Percentiles rank a stretch among this genome's conserved stretches.
phyloP scores from a whole-genome alignment of 2,888 invertebrate genomes.

The Apotomis turbidana region DNA sequence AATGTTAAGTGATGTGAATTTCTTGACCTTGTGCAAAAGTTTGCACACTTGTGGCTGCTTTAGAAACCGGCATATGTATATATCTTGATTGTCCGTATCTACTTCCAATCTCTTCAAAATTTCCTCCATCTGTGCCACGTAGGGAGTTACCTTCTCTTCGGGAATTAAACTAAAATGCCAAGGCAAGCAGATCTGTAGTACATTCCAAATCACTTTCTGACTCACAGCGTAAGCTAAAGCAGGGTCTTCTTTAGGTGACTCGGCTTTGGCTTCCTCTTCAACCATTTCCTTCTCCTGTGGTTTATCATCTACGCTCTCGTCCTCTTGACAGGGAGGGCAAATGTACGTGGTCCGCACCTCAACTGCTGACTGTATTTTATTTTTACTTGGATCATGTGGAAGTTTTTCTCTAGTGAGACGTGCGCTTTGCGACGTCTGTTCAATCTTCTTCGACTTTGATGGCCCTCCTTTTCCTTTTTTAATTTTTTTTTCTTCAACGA shows the following conservation, averaged over 20 bases:
- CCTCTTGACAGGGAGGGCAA: conserved; percentile 68
- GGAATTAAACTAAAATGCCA: conserved; percentile 71
- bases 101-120: conserved; percentile 60
- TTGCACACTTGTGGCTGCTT: conserved; percentile 64
- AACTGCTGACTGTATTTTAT: conserved; percentile 60
- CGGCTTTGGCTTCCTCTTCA: conserved; percentile 61
- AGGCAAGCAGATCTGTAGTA: conserved; percentile 70
- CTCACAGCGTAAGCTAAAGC: conserved; percentile 66
- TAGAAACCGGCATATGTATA: conserved; percentile 71
- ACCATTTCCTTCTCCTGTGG: conserved; percentile 54
- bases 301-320: conserved; percentile 56
- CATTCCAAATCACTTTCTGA: conserved; percentile 71
- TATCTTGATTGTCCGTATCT: conserved; percentile 70
- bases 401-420: conserved; percentile 60
- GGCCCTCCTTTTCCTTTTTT: conserved; percentile 50
- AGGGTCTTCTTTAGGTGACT: conserved; percentile 57
- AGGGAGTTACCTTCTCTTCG: conserved; percentile 61
- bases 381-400: conserved; percentile 44
- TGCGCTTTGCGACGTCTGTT: conserved; percentile 58
- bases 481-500: conserved; percentile 59
- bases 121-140: conserved; percentile 58
- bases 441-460: conserved; percentile 44
- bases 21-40: conserved; percentile 69
- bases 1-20: conserved; percentile 67
- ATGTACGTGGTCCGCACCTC: conserved; percentile 66